A percentile compares a stretch with the other conserved stretches of the same genome.
phyloP scores from a whole-genome alignment of 1,140 invertebrate species.

The Sarcophaga peregrina region DNA sequence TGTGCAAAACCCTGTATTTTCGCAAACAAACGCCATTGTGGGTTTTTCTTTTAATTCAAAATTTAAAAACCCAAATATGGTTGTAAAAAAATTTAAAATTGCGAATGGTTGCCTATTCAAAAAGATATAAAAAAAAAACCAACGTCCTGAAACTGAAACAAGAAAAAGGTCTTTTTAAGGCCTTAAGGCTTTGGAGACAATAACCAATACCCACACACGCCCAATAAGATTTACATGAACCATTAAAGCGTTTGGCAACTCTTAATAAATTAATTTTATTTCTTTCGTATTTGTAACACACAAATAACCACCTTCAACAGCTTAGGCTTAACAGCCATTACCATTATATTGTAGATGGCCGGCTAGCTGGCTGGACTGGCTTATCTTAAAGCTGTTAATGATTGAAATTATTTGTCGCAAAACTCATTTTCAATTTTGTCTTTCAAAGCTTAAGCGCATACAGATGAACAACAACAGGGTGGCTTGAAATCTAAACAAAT shows the following conservation, averaged over 20 bases:
- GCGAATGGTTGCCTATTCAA: no score
- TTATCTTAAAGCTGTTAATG: background rate
- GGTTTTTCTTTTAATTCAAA: no score
- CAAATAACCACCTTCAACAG: background rate
- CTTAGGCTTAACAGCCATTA: background rate
- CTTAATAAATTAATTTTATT: constrained; percentile 43
- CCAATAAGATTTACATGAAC: constrained; percentile 47
- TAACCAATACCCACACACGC: background rate
- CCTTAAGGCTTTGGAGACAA: no score
- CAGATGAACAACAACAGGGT: constrained; percentile 19
- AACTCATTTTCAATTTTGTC: constrained; percentile 4
- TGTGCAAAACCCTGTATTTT: no score
- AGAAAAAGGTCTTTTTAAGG: no score
- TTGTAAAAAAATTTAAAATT: no score
- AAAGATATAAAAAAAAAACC: no score
- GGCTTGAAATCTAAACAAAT: background rate
- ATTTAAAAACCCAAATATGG: no score
- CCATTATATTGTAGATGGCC: background rate
- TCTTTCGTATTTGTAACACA: background rate
- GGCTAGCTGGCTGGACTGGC: background rate
- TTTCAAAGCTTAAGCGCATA: background rate
- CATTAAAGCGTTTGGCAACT: constrained; percentile 51
- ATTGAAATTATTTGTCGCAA: constrained; percentile 17
- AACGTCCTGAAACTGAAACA: no score
- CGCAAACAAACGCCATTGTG: no score